Evolutionary conservation across 2,113 vertebrate genomes (phyloP).

Genomic region (Xerus inauris): DNA sequence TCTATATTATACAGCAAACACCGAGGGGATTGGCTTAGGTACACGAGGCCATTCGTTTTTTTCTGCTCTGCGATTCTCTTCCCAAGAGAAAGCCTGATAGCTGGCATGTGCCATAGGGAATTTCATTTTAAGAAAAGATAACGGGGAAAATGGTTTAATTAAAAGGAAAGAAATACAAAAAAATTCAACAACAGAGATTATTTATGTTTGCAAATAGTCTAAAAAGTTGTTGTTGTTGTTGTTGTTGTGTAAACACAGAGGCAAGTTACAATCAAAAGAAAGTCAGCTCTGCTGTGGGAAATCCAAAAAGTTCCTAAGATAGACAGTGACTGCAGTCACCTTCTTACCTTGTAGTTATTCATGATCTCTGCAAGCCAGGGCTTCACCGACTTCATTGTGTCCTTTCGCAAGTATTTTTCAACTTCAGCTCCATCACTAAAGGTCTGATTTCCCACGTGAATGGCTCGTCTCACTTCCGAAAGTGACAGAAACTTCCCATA

Average conservation of each 20-base stretch:
- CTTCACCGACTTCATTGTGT: conserved; percentile 91
- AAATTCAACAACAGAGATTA: not conserved
- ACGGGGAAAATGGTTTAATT: not conserved
- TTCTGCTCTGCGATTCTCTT: not conserved
- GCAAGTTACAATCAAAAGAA: not conserved
- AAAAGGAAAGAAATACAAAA: not conserved
- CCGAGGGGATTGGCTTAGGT: not conserved
- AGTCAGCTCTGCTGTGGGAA: not conserved
- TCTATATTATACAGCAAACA: not conserved
- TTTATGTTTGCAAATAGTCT: not conserved
- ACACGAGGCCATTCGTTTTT: not conserved
- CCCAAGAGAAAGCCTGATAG: not conserved
- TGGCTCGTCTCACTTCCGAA: conserved; percentile 87
- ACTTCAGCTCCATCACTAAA: conserved; percentile 88
- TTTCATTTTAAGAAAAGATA: not conserved
- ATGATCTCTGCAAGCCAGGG: conserved; percentile 92
- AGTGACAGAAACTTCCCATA: conserved; percentile 89
- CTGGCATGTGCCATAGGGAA: not conserved
- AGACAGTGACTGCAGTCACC: not conserved
- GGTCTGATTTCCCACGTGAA: conserved; percentile 91
- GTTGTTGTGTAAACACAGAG: not conserved
- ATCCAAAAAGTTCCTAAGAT: not conserved
- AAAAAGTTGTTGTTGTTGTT: not conserved
- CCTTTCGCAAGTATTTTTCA: conserved; percentile 90
- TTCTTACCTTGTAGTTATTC: conserved; percentile 92